Evolutionary conservation across 2,888 invertebrate genomes (phyloP), one percentile per base, ranked within the genome.

Genomic region (Dendrolimus pini): DNA sequence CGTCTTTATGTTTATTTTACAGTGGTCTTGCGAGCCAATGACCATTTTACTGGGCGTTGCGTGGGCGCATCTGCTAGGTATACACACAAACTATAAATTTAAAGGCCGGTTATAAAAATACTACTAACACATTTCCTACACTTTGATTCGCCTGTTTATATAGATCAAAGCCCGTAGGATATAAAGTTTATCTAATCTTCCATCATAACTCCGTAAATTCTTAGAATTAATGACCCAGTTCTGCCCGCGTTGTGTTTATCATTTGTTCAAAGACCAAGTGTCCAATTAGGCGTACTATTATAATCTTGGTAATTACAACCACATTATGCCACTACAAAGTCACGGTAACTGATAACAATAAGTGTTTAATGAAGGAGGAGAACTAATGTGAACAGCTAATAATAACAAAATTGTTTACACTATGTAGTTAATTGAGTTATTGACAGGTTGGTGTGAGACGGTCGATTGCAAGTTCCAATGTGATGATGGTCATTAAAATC

Each of bases 101-200:
- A 82, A 82, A 76, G 79, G 74, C 77, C 74, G 74, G 78, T 74
- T 81, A 87, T 89, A 90, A 90, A 89, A 90, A 85, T 82, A 83
- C 82, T 82, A 82, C 82, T 81, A 85, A 87, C 83, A 87, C 85
- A 80, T 86, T 86, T 88, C 86, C 83, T 83, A 87, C 83, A 82
- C 86, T 89, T 88, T 89, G 85, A 86, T 84, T 87, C 79, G 80
- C 79, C 83, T 82, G 86, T 88, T 86, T 85, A 84, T 81, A 78
- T 78, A 87, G 88, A 89, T 89, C 89, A 89, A 89, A 89, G 89
- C 74, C 30, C 62, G 67, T 68, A 74, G 74, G 75, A 78, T 78
- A 85, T 84, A 83, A 84, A 83, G 78, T 84, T 85, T 82, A 85
- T 82, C 79, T 84, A 83, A 86, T 83, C 74, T 77, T 67, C 74